A percentile compares a stretch with the other conserved stretches of the same genome.
Evolutionary conservation across 1,140 invertebrate species (phyloP).

Genomic region (Dinothrombium tinctorium): DNA sequence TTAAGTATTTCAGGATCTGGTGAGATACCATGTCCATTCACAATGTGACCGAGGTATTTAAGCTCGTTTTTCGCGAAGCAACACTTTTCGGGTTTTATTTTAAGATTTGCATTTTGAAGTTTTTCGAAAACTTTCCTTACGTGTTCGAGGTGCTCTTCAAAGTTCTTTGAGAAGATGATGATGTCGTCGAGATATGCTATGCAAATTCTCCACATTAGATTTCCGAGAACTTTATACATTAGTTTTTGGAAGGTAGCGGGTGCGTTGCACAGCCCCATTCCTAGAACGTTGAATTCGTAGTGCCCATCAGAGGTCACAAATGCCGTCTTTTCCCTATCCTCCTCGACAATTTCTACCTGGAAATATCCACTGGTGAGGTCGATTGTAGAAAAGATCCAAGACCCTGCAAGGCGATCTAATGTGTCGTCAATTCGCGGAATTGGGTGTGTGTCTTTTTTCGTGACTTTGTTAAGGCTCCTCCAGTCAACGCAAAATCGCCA

Average conservation of each 20-base stretch:
- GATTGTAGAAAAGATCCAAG: slow-evolving; percentile 10
- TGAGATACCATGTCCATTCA: slow-evolving; percentile 9
- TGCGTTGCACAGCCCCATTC: slow-evolving; percentile 22
- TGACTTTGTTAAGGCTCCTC: slow-evolving; percentile 21
- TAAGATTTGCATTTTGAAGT: slow-evolving; percentile 9
- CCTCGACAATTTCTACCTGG: slow-evolving; percentile 18
- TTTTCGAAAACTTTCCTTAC: slow-evolving; percentile 14
- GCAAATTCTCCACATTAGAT: slow-evolving; percentile 4
- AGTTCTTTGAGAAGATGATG: slow-evolving; percentile 13
- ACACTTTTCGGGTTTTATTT: slow-evolving; percentile 12
- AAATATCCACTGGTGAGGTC: slow-evolving; percentile 20
- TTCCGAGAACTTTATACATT: slow-evolving; percentile 14
- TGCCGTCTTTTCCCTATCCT: slow-evolving; percentile 16
- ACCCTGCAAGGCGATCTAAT: slow-evolving; percentile 7
- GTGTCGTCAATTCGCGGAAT: slow-evolving; percentile 21
- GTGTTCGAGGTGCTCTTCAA: slow-evolving; percentile 14
- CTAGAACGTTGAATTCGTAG: slow-evolving; percentile 16
- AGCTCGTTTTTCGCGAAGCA: slow-evolving; percentile 7
- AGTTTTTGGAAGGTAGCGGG: slow-evolving; percentile 20
- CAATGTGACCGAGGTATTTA: slow-evolving; percentile 11
- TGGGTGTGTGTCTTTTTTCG: slow-evolving; percentile 25
- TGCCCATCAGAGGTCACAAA: slow-evolving; percentile 7
- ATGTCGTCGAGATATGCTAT: slow-evolving; percentile 18
- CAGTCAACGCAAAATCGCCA: slow-evolving; percentile 28
- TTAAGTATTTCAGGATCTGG: slow-evolving; percentile 12